Evolutionary conservation across 2,888 invertebrate species (phyloP).

Genomic region (Epinotia bilunana): DNA sequence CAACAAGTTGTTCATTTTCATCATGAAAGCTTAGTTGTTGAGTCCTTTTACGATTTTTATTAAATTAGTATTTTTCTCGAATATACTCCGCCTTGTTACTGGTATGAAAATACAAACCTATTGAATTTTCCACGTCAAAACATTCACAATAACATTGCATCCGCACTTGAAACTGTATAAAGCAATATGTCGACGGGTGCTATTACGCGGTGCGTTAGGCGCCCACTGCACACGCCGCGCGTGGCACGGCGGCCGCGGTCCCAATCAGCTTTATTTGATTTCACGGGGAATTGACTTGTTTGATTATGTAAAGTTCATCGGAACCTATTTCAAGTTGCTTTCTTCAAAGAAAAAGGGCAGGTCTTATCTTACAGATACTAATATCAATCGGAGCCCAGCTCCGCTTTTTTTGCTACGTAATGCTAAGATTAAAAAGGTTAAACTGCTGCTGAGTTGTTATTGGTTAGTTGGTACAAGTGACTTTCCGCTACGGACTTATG

Average conservation of each 20-base stretch:
- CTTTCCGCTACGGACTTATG: background rate
- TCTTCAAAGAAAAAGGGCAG: background rate
- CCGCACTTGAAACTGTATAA: slow-evolving; percentile 17
- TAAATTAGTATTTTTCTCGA: background rate
- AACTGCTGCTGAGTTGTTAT: no score
- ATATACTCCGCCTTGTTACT: background rate
- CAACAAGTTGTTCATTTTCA: no score
- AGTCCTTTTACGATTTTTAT: background rate
- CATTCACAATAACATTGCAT: background rate
- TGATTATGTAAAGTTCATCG: background rate
- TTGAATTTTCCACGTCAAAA: background rate
- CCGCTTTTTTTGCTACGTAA: no score
- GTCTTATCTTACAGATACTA: no score
- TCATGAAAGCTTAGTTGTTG: no score
- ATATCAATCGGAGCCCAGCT: no score
- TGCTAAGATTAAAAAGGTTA: no score
- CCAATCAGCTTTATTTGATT: slow-evolving; percentile 19
- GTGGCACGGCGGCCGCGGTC: slow-evolving; percentile 2
- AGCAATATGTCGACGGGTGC: slow-evolving; percentile 8
- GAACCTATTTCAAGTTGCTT: background rate
- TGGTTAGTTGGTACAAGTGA: no score
- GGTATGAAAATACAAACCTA: background rate
- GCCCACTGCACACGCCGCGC: slow-evolving; percentile 22
- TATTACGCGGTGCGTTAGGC: slow-evolving; percentile 35
- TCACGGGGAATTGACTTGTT: slow-evolving; percentile 17